Evolutionary conservation across 2,888 invertebrate species (phyloP).

Genomic region (Dasysyrphus albostriatus): DNA sequence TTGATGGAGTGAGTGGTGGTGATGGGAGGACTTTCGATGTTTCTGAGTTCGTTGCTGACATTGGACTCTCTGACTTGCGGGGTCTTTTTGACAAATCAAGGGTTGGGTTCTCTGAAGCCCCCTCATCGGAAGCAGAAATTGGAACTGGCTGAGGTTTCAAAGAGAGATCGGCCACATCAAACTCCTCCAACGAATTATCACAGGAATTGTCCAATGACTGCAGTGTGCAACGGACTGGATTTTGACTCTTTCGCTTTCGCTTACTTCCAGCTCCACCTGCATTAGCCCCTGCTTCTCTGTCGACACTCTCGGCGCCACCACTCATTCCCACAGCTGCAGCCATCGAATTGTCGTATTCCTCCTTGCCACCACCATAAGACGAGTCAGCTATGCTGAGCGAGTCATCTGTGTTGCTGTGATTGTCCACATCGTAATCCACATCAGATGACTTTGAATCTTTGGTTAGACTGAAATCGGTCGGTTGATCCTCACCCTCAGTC

Average conservation of each 20-base stretch:
- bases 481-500: conserved; percentile 83
- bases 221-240: conserved; percentile 92
- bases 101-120: conserved; percentile 71
- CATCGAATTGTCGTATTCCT: conserved; percentile 80
- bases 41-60: conserved; percentile 77
- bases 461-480: conserved; percentile 87
- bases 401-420: conserved; percentile 86
- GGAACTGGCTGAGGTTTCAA: conserved; percentile 78
- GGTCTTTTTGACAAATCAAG: conserved; percentile 78
- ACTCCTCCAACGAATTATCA: conserved; percentile 82
- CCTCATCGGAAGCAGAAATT: conserved; percentile 47
- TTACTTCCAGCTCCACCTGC: conserved; percentile 85
- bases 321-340: conserved; percentile 66
- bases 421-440: conserved; percentile 73
- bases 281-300: conserved; percentile 57
- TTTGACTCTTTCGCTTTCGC: conserved; percentile 94
- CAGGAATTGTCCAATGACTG: conserved; percentile 82
- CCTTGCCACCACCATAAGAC: conserved; percentile 83
- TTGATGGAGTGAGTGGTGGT: conserved; percentile 82
- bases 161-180: conserved; percentile 82
- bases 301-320: conserved; percentile 64
- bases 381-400: conserved; percentile 86
- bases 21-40: conserved; percentile 82
- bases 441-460: conserved; percentile 83
- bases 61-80: conserved; percentile 77